Conservation (phyloP, 1,140 invertebrate genomes). For the Carposina sasakii region DNA sequence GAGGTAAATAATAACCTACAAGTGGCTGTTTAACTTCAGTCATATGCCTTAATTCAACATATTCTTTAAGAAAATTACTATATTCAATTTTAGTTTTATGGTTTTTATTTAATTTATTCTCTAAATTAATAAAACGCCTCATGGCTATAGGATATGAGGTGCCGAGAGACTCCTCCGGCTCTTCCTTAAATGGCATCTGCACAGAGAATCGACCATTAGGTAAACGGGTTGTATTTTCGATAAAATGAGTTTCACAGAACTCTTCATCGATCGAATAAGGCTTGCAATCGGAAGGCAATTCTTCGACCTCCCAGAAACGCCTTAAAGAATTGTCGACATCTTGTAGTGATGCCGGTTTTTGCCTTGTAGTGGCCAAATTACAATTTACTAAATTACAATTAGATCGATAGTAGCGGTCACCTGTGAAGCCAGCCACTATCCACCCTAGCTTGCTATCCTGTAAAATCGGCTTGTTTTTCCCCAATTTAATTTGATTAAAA, state of each 20-base stretch:
- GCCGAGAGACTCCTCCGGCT: slow-evolving; percentile 21
- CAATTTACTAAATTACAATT: no score
- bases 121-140: slow-evolving; percentile 32
- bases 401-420: no score
- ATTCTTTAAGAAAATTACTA: slow-evolving; percentile 45
- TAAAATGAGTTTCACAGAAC: slow-evolving; percentile 32
- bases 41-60: no score
- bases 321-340: slow-evolving; percentile 15
- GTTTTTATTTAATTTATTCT: slow-evolving; percentile 32
- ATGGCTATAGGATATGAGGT: slow-evolving; percentile 34
- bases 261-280: slow-evolving; percentile 25
- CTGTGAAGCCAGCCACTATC: no score
- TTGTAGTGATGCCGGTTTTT: slow-evolving; percentile 4
- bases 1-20: no score
- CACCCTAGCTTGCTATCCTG: no score
- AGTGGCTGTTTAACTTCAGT: no score
- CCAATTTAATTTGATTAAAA: no score
- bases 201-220: slow-evolving; percentile 38
- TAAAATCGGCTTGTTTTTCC: no score
- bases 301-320: slow-evolving; percentile 30
- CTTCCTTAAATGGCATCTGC: slow-evolving; percentile 34
- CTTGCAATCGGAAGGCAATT: slow-evolving; percentile 8
- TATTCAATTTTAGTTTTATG: slow-evolving; percentile 25
- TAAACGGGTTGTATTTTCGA: slow-evolving; percentile 19
- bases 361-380: neutral